These are phyloP conservation scores for Drosophila neonasuta DNA, from an alignment of 2,888 invertebrate species.

Conservation along the genomic window DNA sequence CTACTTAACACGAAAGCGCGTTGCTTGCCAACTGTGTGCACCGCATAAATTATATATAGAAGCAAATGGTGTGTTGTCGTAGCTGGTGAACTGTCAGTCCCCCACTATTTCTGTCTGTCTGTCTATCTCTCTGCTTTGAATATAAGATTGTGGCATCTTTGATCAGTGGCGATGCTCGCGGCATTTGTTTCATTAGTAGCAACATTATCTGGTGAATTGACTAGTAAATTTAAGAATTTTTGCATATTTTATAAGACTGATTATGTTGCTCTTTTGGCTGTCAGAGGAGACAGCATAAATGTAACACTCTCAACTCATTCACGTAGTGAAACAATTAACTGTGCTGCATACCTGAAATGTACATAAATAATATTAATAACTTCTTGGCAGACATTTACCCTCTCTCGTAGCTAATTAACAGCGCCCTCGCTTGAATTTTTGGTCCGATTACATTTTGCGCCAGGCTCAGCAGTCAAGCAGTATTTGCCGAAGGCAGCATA, in stretches of 20 bases:
- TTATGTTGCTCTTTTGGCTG: conserved; percentile 13
- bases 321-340: conserved; percentile 55
- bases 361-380: conserved; percentile 71
- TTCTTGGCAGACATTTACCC: conserved; percentile 37
- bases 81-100: conserved; percentile 18
- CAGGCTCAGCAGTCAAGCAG: conserved; percentile 39
- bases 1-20: conserved; percentile 47
- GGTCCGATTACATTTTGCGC: conserved; percentile 26
- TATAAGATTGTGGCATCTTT: conserved; percentile 17
- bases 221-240: conserved; percentile 44
- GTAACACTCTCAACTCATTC: conserved; percentile 34
- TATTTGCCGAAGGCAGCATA: conserved; percentile 58
- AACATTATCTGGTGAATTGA: conserved; percentile 22
- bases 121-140: conserved; percentile 8
- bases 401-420: conserved; percentile 38
- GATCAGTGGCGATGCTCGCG: conserved; percentile 23
- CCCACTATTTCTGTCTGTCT: conserved; percentile 8
- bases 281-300: conserved; percentile 37
- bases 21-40: conserved; percentile 40
- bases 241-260: conserved; percentile 64
- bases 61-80: background rate
- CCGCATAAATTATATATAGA: conserved; percentile 63
- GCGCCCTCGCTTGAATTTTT: conserved; percentile 7
- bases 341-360: conserved; percentile 28
- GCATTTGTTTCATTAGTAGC: conserved; percentile 53